Evolutionary conservation across 2,888 invertebrate species (phyloP).

Genomic region (Volucella bombylans): DNA sequence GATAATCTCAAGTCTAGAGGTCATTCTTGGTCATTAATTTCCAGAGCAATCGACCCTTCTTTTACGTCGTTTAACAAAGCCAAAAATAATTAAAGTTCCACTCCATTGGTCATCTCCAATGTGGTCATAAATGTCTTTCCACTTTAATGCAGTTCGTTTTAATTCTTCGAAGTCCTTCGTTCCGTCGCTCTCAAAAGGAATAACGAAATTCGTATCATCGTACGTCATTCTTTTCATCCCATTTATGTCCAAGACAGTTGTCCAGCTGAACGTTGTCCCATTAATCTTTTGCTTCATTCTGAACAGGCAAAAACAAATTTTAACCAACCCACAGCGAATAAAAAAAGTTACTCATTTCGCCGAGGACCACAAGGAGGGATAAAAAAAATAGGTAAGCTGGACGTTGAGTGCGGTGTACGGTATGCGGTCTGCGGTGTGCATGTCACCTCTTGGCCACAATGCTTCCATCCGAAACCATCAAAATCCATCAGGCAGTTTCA

Average conservation of each 20-base stretch:
- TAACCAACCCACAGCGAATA: not conserved
- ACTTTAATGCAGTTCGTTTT: conserved; percentile 3
- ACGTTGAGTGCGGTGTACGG: too few species aligned
- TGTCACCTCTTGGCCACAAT: conserved; percentile 24
- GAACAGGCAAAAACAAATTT: conserved; percentile 5
- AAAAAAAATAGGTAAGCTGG: not conserved
- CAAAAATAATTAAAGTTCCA: conserved; percentile 39
- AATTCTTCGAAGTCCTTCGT: conserved; percentile 5
- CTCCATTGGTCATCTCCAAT: conserved; percentile 40
- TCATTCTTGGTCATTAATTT: conserved; percentile 1
- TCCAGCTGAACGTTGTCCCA: conserved; percentile 52
- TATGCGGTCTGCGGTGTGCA: too few species aligned
- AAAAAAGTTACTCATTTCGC: conserved; percentile 28
- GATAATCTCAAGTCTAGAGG: too few species aligned
- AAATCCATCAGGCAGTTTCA: conserved; percentile 50
- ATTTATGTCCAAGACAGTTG: conserved; percentile 70
- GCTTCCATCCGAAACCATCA: conserved; percentile 34
- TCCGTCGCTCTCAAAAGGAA: conserved; percentile 31
- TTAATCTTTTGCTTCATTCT: conserved; percentile 51
- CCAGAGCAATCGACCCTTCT: conserved; percentile 12
- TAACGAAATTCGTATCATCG: conserved; percentile 56
- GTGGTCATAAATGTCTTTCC: conserved; percentile 51
- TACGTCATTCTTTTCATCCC: conserved; percentile 62
- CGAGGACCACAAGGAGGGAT: conserved; percentile 20
- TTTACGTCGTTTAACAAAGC: conserved; percentile 7